Conservation (phyloP, 2,113 vertebrate genomes). For the Chionomys nivalis region DNA sequence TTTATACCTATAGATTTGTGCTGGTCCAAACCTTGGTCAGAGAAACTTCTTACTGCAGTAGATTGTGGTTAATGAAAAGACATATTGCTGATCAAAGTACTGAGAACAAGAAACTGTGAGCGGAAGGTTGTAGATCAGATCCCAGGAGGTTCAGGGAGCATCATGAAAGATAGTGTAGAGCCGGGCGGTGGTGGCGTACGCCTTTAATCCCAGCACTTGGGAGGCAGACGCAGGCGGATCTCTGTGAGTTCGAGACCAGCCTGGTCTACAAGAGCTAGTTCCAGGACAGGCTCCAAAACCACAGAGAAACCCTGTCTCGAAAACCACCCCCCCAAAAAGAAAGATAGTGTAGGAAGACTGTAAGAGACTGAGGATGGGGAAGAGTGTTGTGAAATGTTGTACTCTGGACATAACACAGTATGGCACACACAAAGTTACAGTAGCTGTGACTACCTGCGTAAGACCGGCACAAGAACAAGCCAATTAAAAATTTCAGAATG, state of each 20-base stretch:
- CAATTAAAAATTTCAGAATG: not conserved
- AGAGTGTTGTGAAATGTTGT: too few relatives aligned
- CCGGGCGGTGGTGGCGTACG: too few relatives aligned
- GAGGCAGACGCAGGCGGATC: too few relatives aligned
- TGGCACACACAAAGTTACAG: not conserved
- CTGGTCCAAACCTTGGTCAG: not conserved
- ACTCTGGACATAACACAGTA: not conserved
- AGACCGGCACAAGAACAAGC: not conserved
- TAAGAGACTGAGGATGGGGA: not conserved
- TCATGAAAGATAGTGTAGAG: not conserved
- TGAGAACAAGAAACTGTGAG: not conserved
- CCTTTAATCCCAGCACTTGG: too few relatives aligned
- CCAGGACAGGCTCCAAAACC: too few relatives aligned
- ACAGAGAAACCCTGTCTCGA: too few relatives aligned
- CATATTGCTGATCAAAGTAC: not conserved
- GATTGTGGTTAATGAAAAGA: not conserved
- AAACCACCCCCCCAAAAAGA: too few relatives aligned
- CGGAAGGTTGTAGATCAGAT: not conserved
- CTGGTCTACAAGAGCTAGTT: too few relatives aligned
- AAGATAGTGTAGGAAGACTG: not conserved
- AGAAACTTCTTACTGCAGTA: not conserved
- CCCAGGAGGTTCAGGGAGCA: not conserved
- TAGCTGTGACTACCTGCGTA: not conserved
- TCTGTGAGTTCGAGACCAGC: too few relatives aligned
- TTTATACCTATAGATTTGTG: not conserved